Evolutionary conservation across 2,888 invertebrate genomes (phyloP).

Genomic region (Gonocerus acuteangulatus): DNA sequence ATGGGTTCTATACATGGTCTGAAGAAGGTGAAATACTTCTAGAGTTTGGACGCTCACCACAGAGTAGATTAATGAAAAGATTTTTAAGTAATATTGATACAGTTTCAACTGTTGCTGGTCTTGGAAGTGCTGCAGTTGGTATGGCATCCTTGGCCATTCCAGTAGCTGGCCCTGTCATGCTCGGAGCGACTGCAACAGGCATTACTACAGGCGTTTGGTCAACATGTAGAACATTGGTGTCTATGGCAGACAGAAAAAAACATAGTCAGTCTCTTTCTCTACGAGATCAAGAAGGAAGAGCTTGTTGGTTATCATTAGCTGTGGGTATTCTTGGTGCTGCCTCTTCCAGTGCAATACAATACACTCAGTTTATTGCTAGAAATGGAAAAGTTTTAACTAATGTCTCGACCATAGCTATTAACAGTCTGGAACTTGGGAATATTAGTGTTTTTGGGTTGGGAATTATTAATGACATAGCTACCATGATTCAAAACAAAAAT

Average conservation of each 20-base stretch:
- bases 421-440: background rate
- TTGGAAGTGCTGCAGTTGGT: background rate
- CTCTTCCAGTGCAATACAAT: conserved; percentile 3
- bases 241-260: conserved; percentile 4
- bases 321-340: conserved; percentile 9
- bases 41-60: conserved; percentile 3
- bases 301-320: conserved; percentile 1
- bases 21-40: conserved; percentile 1
- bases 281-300: background rate
- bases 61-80: background rate
- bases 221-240: background rate
- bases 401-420: background rate
- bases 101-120: background rate
- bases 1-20: conserved; percentile 3
- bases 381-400: background rate
- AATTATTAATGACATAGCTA: background rate
- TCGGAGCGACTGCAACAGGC: background rate
- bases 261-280: conserved; percentile 1
- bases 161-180: background rate
- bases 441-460: background rate
- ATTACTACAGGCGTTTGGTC: conserved; percentile 1
- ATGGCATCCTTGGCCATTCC: background rate
- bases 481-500: conserved; percentile 1
- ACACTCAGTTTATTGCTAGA: background rate
- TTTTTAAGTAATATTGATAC: background rate